Percentiles rank a stretch among this genome's conserved stretches.
These are phyloP conservation scores for Eutrigla gurnardus DNA, from an alignment of 2,797 vertebrate species.

Conservation along the genomic window DNA sequence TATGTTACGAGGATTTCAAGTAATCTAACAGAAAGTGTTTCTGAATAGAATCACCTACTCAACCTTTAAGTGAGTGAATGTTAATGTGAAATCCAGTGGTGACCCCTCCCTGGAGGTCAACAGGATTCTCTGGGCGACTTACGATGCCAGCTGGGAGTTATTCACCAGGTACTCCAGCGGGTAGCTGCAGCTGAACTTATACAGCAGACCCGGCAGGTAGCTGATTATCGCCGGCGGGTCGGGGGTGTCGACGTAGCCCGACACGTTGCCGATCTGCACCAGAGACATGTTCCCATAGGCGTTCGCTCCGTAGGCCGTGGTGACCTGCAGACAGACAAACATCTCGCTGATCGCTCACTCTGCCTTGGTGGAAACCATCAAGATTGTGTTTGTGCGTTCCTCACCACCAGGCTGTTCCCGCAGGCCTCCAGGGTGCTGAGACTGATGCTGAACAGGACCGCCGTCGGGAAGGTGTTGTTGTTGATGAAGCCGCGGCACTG, in stretches of 20 bases:
- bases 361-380: neutral
- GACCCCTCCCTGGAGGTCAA: slow-evolving; percentile 25
- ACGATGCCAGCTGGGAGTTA: slow-evolving; percentile 98
- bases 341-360: slow-evolving; percentile 15
- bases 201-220: slow-evolving; percentile 96
- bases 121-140: slow-evolving; percentile 75
- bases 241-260: slow-evolving; percentile 97
- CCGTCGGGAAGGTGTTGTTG: slow-evolving; percentile 98
- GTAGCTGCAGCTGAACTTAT: slow-evolving; percentile 99
- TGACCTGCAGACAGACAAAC: slow-evolving; percentile 85
- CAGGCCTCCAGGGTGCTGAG: slow-evolving; percentile 96
- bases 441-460: slow-evolving; percentile 96
- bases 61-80: slow-evolving; percentile 19
- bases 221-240: slow-evolving; percentile 97
- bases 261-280: slow-evolving; percentile 96
- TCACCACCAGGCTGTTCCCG: slow-evolving; percentile 95
- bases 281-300: slow-evolving; percentile 93
- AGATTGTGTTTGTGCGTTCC: slow-evolving; percentile 32
- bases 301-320: slow-evolving; percentile 90
- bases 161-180: slow-evolving; percentile 98
- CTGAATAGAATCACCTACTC: too few relatives aligned
- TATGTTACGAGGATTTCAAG: too few relatives aligned
- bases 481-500: slow-evolving; percentile 97
- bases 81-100: neutral
- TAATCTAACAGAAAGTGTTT: too few relatives aligned